Percentiles rank a stretch among this genome's conserved stretches.
These are phyloP conservation scores for Myotis daubentonii DNA, from an alignment of 2,797 vertebrate species.

Conservation along the genomic window DNA sequence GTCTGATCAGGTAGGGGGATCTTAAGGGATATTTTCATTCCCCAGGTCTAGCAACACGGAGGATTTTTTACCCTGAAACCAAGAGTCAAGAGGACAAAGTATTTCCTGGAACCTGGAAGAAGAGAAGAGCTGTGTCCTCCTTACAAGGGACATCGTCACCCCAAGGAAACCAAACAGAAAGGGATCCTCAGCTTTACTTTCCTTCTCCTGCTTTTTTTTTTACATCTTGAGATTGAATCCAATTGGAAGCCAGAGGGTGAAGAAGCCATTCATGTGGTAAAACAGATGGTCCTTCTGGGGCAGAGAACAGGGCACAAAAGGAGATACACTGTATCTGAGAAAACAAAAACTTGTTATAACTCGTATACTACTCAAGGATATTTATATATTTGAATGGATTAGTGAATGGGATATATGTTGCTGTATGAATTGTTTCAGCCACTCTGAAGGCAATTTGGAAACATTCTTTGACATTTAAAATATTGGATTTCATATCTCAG, in stretches of 20 bases:
- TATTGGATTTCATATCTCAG: background rate
- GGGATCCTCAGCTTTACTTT: background rate
- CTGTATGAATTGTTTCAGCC: background rate
- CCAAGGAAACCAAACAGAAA: background rate
- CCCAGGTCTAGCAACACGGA: background rate
- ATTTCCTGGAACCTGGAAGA: background rate
- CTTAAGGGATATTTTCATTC: background rate
- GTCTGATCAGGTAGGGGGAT: background rate
- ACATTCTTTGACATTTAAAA: background rate
- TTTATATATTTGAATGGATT: background rate
- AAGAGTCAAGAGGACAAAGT: background rate
- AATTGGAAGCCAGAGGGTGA: background rate
- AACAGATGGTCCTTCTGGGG: background rate
- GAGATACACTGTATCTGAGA: background rate
- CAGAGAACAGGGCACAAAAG: background rate
- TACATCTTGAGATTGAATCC: background rate
- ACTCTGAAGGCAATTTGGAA: background rate
- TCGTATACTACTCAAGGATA: background rate
- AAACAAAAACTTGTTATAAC: background rate
- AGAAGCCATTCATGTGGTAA: background rate
- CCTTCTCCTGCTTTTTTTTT: background rate
- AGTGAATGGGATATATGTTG: background rate
- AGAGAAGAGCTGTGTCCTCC: background rate
- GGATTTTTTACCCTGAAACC: background rate
- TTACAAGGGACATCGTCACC: background rate